phyloP scores from a whole-genome alignment of 2,113 vertebrate genomes.

The Elgaria multicarinata region DNA sequence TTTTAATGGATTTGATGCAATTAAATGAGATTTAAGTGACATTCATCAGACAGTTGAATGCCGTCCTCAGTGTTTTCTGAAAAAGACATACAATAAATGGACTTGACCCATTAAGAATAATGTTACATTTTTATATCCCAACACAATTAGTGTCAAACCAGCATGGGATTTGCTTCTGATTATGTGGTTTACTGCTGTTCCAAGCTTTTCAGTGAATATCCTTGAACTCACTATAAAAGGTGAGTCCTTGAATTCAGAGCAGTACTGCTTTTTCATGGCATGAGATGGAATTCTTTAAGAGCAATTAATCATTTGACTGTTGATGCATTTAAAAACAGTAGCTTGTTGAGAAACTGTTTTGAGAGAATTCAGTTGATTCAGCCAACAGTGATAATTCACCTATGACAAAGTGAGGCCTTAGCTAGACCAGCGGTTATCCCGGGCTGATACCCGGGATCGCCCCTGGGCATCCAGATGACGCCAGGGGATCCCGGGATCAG shows the following conservation, averaged over 20 bases:
- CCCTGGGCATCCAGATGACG: no score
- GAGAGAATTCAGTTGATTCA: conserved; percentile 5
- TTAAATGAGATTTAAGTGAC: conserved; percentile 50
- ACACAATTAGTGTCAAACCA: conserved; percentile 19
- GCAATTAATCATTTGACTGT: conserved; percentile 31
- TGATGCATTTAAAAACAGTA: conserved; percentile 32
- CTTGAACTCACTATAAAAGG: not conserved
- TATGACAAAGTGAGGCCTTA: no score
- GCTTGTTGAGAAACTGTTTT: conserved; percentile 31
- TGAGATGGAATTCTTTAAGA: conserved; percentile 22
- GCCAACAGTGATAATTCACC: not conserved
- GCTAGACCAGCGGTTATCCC: no score
- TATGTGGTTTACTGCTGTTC: conserved; percentile 26
- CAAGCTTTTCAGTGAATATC: not conserved
- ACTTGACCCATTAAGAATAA: conserved; percentile 7
- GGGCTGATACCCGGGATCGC: no score
- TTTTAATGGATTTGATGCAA: conserved; percentile 62
- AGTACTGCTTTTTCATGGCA: not conserved
- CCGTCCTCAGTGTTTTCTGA: conserved; percentile 17
- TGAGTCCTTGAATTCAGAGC: not conserved
- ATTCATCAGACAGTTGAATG: not conserved
- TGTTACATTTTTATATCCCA: conserved; percentile 23
- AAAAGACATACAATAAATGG: conserved; percentile 32
- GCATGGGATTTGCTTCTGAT: conserved; percentile 23
- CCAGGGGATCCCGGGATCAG: no score